Evolutionary conservation across 2,888 invertebrate species (phyloP).

Genomic region (Leptothorax acervorum): DNA sequence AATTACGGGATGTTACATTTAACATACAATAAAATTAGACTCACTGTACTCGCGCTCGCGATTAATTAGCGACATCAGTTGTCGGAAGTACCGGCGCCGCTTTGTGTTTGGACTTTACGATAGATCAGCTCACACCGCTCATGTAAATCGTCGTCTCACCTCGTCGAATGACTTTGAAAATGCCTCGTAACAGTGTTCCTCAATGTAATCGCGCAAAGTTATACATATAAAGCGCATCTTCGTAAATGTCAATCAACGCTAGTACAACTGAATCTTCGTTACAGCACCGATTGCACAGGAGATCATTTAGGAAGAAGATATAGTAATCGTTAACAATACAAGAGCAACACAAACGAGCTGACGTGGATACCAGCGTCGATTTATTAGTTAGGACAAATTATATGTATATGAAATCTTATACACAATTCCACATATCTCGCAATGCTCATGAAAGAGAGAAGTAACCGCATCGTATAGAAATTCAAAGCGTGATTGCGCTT

Average conservation of each 20-base stretch:
- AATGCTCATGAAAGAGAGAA: not conserved
- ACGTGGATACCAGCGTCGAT: constrained; percentile 49
- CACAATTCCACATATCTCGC: not conserved
- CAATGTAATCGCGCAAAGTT: constrained; percentile 34
- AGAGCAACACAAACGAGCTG: constrained; percentile 58
- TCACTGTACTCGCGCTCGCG: constrained; percentile 11
- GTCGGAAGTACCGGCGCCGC: constrained; percentile 27
- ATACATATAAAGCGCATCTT: constrained; percentile 23
- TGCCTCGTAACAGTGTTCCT: constrained; percentile 31
- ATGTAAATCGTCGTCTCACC: constrained; percentile 11
- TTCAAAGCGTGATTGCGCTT: constrained; percentile 14
- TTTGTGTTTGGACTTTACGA: constrained; percentile 9
- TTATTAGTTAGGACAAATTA: not conserved
- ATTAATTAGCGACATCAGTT: constrained; percentile 36
- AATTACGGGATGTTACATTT: constrained; percentile 43
- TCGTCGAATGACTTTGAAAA: constrained; percentile 23
- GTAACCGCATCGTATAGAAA: constrained; percentile 1
- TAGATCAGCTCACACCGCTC: constrained; percentile 7
- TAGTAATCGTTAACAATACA: constrained; percentile 57
- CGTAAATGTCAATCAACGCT: constrained; percentile 49
- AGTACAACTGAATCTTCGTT: constrained; percentile 55
- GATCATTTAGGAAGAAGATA: constrained; percentile 60
- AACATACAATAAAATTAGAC: constrained; percentile 44
- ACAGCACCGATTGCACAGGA: constrained; percentile 61
- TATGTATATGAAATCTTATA: not conserved